A percentile compares a stretch with the other conserved stretches of the same genome.
phyloP scores from a whole-genome alignment of 2,797 vertebrate species.

The Rhincodon typus region DNA sequence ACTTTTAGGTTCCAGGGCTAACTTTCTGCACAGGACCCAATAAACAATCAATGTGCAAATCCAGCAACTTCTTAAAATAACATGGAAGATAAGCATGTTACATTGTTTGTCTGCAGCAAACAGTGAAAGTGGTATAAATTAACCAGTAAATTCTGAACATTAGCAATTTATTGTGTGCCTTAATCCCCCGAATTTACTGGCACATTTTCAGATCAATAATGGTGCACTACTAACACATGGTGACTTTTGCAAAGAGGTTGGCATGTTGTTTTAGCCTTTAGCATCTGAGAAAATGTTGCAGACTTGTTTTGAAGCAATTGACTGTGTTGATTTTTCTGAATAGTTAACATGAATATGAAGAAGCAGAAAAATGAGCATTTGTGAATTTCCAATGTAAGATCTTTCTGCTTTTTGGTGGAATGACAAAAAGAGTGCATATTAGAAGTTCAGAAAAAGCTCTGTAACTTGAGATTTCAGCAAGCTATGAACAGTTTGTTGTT shows the following conservation, averaged over 20 bases:
- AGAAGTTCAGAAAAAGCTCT: neutral
- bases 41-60: neutral
- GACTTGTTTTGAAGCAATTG: neutral
- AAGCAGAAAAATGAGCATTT: neutral
- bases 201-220: neutral
- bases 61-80: neutral
- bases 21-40: neutral
- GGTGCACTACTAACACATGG: neutral
- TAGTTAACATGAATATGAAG: neutral
- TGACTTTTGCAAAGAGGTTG: neutral
- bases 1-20: neutral
- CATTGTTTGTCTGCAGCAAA: neutral
- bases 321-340: neutral
- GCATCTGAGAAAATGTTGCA: neutral
- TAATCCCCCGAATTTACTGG: neutral
- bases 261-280: neutral
- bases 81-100: neutral
- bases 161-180: neutral
- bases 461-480: neutral
- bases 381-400: neutral
- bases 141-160: neutral
- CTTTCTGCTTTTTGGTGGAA: neutral
- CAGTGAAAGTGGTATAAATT: neutral
- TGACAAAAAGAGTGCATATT: neutral
- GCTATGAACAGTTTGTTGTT: neutral